A percentile compares a stretch with the other conserved stretches of the same genome.
phyloP scores from a whole-genome alignment of 2,113 vertebrate genomes.

The Anoura caudifer region DNA sequence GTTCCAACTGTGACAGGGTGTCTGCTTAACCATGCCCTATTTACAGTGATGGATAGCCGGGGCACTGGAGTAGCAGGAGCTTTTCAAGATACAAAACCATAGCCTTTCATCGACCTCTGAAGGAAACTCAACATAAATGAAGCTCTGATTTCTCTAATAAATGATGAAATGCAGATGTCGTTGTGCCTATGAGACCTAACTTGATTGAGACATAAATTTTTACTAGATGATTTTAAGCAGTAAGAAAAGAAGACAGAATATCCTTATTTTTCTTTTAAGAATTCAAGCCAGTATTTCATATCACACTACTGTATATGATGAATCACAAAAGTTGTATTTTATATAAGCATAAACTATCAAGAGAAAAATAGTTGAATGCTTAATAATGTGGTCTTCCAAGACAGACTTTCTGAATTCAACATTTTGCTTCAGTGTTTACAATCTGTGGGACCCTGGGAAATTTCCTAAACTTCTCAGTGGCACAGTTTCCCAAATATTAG shows the following conservation, averaged over 20 bases:
- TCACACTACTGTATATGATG: background rate
- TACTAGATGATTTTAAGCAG: slow-evolving; percentile 21
- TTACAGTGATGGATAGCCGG: background rate
- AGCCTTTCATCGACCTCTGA: background rate
- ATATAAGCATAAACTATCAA: background rate
- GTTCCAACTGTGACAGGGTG: background rate
- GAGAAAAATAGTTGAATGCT: background rate
- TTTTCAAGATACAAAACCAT: slow-evolving; percentile 32
- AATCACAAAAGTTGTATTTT: background rate
- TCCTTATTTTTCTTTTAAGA: background rate
- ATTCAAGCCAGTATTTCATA: background rate
- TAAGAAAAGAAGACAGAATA: background rate
- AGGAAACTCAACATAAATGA: slow-evolving; percentile 45
- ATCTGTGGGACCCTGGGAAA: background rate
- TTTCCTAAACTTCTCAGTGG: background rate
- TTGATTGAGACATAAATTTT: slow-evolving; percentile 64
- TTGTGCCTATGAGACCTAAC: slow-evolving; percentile 34
- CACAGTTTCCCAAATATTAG: background rate
- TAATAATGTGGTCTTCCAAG: background rate
- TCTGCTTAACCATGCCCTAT: background rate
- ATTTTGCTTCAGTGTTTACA: background rate
- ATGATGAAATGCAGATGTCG: slow-evolving; percentile 36
- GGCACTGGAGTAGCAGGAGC: background rate
- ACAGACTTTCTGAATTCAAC: background rate
- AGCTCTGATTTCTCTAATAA: slow-evolving; percentile 38